Base-by-base conservation (phyloP, 1,140 invertebrate genomes). In the Copidosoma floridanum region DNA sequence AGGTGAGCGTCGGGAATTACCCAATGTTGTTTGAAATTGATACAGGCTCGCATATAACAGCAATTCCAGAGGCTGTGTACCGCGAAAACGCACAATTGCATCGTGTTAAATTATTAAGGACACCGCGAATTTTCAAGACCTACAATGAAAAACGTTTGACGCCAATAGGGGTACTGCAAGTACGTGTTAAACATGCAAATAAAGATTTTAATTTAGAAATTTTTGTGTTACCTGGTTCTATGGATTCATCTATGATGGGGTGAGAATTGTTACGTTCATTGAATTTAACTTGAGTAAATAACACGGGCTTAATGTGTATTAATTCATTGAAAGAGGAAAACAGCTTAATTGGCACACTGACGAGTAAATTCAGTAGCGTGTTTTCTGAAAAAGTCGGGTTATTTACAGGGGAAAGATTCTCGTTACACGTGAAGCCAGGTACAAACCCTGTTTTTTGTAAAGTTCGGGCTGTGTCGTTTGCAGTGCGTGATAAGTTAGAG, bases 1-100 rank as follows among this genome's bases (percentile, higher is more conserved):
- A n/a, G n/a, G n/a, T 46, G 7, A 46, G 20, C 3, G 16, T 46
- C 11, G 43, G 24, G 24, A 46, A 46, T 6, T 10, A 21, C 5
- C 20, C 7, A 8, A 46, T 46, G 4, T 26, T 12, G 16, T 61
- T 54, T 48, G 58, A 53, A 27, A 26, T 61, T 10, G 58, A 61
- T 48, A 61, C 58, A 16, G 58, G 58, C 3, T 61, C 57, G 23
- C 57, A 47, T 29, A 32, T 59, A 23, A 27, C 57, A 8, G 57
- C 57, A 11, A 37, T 40, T 20, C 7, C 37, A 4, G 18, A 4
- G 18, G 23, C 2, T 38, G 7, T 23, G 20, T 46, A 21, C 24
- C 7, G 10, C 5, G 24, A 46, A 21, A 8, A 46, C 23, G n/a
- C n/a, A n/a, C n/a, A n/a, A n/a, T n/a, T n/a, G n/a, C n/a, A n/a